Evolutionary conservation across 1,140 invertebrate genomes (phyloP).

Genomic region (Eumeta japonica): DNA sequence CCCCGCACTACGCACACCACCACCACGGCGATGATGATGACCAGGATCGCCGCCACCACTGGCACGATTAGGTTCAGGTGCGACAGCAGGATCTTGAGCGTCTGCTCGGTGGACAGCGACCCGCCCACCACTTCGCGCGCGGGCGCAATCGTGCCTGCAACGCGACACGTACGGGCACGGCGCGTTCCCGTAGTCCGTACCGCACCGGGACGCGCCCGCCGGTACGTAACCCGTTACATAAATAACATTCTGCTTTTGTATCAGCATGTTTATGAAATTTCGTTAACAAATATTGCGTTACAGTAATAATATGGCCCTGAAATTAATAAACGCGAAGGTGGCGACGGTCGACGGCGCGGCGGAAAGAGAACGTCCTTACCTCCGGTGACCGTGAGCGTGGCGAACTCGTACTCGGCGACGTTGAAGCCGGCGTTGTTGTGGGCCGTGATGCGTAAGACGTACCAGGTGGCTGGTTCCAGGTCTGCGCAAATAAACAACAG

Average conservation of each 20-base stretch:
- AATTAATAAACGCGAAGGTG: too few species aligned
- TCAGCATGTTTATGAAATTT: too few species aligned
- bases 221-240: too few species aligned
- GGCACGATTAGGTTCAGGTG: slow-evolving; percentile 93
- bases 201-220: too few species aligned
- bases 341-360: too few species aligned
- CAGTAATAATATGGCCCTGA: too few species aligned
- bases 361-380: too few species aligned
- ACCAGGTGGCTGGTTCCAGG: slow-evolving; percentile 90
- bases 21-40: slow-evolving; percentile 88
- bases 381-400: slow-evolving; percentile 90
- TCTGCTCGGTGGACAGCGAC: slow-evolving; percentile 75
- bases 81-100: slow-evolving; percentile 77
- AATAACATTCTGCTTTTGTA: too few species aligned
- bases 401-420: slow-evolving; percentile 91
- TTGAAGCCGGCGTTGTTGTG: slow-evolving; percentile 95
- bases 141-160: slow-evolving; percentile 92
- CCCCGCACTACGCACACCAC: slow-evolving; percentile 86
- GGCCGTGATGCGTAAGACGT: slow-evolving; percentile 86
- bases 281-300: too few species aligned
- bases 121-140: slow-evolving; percentile 73
- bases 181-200: slow-evolving; percentile 8
- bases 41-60: slow-evolving; percentile 84
- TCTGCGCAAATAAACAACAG: too few species aligned
- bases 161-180: too few species aligned